These are phyloP conservation scores for Arge pagana DNA, from an alignment of 2,888 invertebrate genomes.

Conservation along the genomic window DNA sequence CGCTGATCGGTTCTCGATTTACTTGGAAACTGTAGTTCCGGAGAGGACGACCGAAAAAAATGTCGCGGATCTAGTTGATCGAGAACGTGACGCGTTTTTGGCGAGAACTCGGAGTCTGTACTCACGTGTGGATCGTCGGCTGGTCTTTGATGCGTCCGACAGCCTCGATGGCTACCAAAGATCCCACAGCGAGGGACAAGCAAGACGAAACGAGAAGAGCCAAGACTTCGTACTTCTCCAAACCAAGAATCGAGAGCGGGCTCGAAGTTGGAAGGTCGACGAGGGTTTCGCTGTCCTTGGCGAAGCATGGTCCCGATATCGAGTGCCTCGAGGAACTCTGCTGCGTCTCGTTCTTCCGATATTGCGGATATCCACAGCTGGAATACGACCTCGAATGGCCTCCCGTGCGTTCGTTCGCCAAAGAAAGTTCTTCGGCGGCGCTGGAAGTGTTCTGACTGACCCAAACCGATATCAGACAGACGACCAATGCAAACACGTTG, in stretches of 20 bases:
- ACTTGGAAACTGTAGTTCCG: no score
- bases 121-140: conserved; percentile 39
- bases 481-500: conserved; percentile 38
- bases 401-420: conserved; percentile 13
- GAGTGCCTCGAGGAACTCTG: conserved; percentile 16
- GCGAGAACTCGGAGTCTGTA: no score
- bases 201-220: conserved; percentile 38
- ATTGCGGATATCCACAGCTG: conserved; percentile 23
- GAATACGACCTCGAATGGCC: conserved; percentile 19
- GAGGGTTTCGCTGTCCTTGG: background rate
- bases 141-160: conserved; percentile 33
- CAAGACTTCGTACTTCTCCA: conserved; percentile 41
- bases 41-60: no score
- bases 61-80: no score
- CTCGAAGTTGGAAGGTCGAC: conserved; percentile 8
- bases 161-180: conserved; percentile 31
- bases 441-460: conserved; percentile 35
- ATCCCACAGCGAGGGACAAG: conserved; percentile 30
- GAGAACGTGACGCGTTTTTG: no score
- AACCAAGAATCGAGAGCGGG: conserved; percentile 27
- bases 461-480: conserved; percentile 43
- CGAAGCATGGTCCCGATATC: conserved; percentile 14
- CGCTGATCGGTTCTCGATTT: no score
- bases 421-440: background rate
- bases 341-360: conserved; percentile 23